Evolutionary conservation across 2,888 invertebrate species (phyloP).

Genomic region (Calliopum simillimum): DNA sequence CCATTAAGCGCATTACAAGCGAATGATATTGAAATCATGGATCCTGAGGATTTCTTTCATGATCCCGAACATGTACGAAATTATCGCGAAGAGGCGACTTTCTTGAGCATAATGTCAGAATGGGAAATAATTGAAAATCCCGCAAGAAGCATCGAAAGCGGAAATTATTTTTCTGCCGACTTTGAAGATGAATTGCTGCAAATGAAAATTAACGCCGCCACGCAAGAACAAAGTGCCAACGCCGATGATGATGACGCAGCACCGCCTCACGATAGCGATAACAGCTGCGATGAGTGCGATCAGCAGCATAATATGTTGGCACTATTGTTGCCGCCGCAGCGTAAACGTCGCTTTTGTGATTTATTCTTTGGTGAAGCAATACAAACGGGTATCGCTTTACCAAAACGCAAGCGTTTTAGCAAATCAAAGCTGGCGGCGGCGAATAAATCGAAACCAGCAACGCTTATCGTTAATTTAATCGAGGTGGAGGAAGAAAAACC

Average conservation of each 20-base stretch:
- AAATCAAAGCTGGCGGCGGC: neutral
- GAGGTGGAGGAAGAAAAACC: slow-evolving; percentile 5
- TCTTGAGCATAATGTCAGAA: slow-evolving; percentile 63
- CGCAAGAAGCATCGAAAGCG: slow-evolving; percentile 35
- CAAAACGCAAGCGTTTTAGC: slow-evolving; percentile 38
- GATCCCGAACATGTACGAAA: slow-evolving; percentile 65
- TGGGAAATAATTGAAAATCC: slow-evolving; percentile 64
- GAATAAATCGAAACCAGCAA: neutral
- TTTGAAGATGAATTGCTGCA: slow-evolving; percentile 62
- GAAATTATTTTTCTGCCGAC: slow-evolving; percentile 62
- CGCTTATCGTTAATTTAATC: neutral
- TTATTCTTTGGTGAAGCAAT: slow-evolving; percentile 55
- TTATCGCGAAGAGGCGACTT: slow-evolving; percentile 62
- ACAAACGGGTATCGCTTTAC: slow-evolving; percentile 54
- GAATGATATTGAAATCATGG: slow-evolving; percentile 56
- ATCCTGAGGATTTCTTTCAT: slow-evolving; percentile 65
- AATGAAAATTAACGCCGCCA: slow-evolving; percentile 46
- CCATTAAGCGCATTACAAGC: slow-evolving; percentile 51
- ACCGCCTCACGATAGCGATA: slow-evolving; percentile 22
- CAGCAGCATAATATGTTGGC: slow-evolving; percentile 21
- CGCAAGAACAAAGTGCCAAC: slow-evolving; percentile 7
- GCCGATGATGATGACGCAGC: slow-evolving; percentile 18
- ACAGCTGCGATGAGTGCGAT: slow-evolving; percentile 16
- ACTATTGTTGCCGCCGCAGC: slow-evolving; percentile 2
- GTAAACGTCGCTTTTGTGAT: slow-evolving; percentile 47